These are phyloP conservation scores for Amphilophus citrinellus DNA, from an alignment of 2,113 vertebrate species.

Conservation along the genomic window DNA sequence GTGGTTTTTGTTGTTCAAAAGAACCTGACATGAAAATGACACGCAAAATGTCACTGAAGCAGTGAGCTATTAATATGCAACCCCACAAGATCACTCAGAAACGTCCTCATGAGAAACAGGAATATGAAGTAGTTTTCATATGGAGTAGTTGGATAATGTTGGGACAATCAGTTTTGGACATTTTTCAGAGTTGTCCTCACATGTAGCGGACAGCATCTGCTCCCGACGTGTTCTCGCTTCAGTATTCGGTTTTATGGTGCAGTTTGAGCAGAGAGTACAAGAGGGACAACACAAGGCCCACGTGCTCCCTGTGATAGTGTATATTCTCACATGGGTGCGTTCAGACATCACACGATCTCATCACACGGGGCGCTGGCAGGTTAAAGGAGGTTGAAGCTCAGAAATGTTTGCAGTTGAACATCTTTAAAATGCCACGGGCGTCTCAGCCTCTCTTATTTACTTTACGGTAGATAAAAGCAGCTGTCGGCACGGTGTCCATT, in stretches of 20 bases:
- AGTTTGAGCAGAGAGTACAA: too few species aligned
- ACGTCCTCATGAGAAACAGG: neutral
- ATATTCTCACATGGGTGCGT: neutral
- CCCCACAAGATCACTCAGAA: neutral
- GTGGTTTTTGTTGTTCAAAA: too few species aligned
- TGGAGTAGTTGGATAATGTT: neutral
- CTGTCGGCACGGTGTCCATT: neutral
- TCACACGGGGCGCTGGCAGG: neutral
- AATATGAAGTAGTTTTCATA: neutral
- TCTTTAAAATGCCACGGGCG: neutral
- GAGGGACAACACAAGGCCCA: neutral
- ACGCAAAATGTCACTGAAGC: neutral
- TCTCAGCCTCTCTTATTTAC: neutral
- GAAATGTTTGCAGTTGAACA: neutral
- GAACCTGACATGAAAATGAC: neutral
- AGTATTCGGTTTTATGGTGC: neutral
- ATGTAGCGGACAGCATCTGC: neutral
- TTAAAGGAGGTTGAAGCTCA: neutral
- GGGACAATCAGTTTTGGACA: neutral
- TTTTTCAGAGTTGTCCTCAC: neutral
- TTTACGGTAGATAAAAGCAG: neutral
- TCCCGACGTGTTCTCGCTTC: neutral
- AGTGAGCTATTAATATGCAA: neutral
- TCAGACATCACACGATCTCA: neutral
- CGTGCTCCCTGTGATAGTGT: neutral